Evolutionary conservation across 2,113 vertebrate genomes (phyloP).

Genomic region (Neopipo cinnamomea): DNA sequence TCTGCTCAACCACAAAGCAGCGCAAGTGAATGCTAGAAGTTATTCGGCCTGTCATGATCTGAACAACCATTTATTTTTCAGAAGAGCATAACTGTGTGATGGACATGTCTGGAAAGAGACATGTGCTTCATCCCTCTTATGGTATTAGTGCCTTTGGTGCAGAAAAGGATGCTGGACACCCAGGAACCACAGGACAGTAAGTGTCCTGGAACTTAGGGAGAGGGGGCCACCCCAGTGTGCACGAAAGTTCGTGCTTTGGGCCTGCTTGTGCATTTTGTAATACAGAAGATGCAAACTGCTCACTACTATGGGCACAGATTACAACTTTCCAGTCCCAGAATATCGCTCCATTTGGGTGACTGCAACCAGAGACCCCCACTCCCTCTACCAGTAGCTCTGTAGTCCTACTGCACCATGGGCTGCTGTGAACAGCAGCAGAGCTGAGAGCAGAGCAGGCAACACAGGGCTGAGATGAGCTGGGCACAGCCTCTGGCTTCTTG

Average conservation of each 20-base stretch:
- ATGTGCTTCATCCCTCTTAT: not conserved
- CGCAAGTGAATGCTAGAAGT: not conserved
- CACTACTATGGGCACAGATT: not conserved
- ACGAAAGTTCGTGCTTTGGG: not conserved
- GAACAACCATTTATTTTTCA: not conserved
- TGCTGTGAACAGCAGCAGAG: not conserved
- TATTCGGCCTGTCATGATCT: not conserved
- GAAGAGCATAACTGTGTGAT: not conserved
- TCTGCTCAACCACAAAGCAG: not conserved
- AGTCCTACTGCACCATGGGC: accelerated
- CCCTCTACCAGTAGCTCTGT: not conserved
- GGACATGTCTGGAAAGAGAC: not conserved
- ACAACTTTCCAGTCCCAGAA: not conserved
- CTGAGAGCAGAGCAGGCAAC: not conserved
- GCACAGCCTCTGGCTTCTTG: not conserved
- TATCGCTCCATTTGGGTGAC: not conserved
- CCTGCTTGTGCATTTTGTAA: not conserved
- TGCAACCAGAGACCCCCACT: not conserved
- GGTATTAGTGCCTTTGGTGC: not conserved
- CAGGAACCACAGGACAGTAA: accelerated
- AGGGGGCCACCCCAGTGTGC: not conserved
- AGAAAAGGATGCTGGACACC: not conserved
- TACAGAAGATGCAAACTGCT: not conserved
- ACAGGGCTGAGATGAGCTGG: not conserved
- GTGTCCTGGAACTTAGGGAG: not conserved